These are phyloP conservation scores for Hirtodrosophila cameraria DNA, from an alignment of 2,888 invertebrate genomes.

Conservation along the genomic window DNA sequence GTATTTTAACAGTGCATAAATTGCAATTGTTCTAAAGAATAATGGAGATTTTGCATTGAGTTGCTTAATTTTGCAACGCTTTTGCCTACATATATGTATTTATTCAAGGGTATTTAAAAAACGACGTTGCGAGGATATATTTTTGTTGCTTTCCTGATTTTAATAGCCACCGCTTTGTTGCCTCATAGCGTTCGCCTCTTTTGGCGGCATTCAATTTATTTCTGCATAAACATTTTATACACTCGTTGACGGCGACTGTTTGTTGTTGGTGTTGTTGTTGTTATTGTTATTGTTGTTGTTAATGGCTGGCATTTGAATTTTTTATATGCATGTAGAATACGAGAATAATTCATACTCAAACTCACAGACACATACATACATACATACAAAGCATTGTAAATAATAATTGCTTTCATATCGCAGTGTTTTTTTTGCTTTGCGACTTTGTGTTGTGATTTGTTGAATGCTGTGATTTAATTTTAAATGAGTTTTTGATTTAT, in stretches of 20 bases:
- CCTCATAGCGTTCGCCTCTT: conserved; percentile 22
- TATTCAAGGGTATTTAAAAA: conserved; percentile 14
- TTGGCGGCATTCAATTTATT: conserved; percentile 71
- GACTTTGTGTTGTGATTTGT: conserved; percentile 67
- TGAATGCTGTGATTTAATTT: conserved; percentile 75
- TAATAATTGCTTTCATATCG: conserved; percentile 65
- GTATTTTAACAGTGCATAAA: too few species aligned
- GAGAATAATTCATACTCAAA: conserved; percentile 51
- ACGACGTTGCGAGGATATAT: neutral
- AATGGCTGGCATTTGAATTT: conserved; percentile 58
- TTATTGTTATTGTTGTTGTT: conserved; percentile 31
- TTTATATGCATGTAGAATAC: conserved; percentile 56
- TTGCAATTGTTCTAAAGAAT: too few species aligned
- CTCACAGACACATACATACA: conserved; percentile 12
- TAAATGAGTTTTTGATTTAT: conserved; percentile 79
- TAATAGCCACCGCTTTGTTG: conserved; percentile 55
- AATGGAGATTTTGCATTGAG: too few species aligned
- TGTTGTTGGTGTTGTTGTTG: conserved; percentile 18
- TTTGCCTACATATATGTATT: neutral
- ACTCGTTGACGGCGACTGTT: conserved; percentile 52
- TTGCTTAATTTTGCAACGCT: too few species aligned
- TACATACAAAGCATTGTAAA: conserved; percentile 28
- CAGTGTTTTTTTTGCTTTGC: conserved; percentile 25
- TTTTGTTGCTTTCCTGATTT: conserved; percentile 31
- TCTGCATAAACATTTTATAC: conserved; percentile 66